These are phyloP conservation scores for Pagetopsis macropterus DNA, from an alignment of 2,797 vertebrate genomes.

Conservation along the genomic window DNA sequence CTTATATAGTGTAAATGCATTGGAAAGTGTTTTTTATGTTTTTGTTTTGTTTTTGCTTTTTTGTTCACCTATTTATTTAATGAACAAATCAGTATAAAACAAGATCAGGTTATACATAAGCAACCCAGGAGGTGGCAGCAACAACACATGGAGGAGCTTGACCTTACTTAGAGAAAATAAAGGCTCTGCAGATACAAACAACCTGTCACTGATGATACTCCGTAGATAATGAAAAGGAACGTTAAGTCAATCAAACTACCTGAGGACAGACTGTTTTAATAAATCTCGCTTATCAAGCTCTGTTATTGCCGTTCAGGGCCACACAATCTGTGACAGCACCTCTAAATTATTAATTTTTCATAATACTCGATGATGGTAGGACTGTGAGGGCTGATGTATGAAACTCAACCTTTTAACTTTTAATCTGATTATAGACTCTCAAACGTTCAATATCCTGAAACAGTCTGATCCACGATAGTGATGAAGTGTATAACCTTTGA, in stretches of 20 bases:
- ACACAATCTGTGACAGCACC: conserved; percentile 14
- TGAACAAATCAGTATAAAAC: too few relatives aligned
- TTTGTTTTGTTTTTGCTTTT: not conserved
- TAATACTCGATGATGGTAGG: not conserved
- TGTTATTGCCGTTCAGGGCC: not conserved
- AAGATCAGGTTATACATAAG: conserved; percentile 10
- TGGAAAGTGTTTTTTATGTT: too few relatives aligned
- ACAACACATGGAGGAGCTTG: conserved; percentile 22
- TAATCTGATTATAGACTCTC: not conserved
- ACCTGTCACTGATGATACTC: not conserved
- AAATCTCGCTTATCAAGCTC: conserved; percentile 9
- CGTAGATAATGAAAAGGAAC: not conserved
- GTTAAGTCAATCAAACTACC: conserved; percentile 4
- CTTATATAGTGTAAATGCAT: not conserved
- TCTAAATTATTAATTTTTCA: conserved; percentile 6
- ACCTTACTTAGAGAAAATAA: not conserved
- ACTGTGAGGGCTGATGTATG: not conserved
- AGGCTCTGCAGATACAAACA: not conserved
- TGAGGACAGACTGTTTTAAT: conserved; percentile 27
- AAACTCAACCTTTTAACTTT: not conserved
- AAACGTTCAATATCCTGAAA: not conserved
- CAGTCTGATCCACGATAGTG: not conserved
- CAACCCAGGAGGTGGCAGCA: conserved; percentile 73
- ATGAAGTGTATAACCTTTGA: not conserved
- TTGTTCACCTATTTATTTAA: not conserved